Evolutionary conservation across 2,797 vertebrate species (phyloP), one percentile per base, ranked within the genome.

Genomic region (Cirrhinus mrigala): DNA sequence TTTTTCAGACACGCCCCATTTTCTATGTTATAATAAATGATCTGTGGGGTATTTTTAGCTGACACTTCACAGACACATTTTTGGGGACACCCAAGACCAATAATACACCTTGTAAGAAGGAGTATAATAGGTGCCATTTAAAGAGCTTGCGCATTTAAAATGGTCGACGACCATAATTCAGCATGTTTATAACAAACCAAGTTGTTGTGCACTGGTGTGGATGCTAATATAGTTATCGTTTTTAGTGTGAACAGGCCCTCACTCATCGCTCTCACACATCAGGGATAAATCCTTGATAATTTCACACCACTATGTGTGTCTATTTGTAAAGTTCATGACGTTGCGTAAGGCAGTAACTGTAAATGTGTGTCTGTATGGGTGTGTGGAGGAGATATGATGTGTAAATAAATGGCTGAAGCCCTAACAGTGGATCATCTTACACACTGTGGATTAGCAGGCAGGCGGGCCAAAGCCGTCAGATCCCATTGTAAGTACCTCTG

Each of bases 371-470:
- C 52, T 82, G 56, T 75, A 27, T 76, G 81, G 37, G 62, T 81
- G 81, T 80, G 76, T 54, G 73, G 29, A 50, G 46, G 71, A 74
- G 80, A 84, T 88, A 87, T 85, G 85, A 93, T 91, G 89, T 90
- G 90, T 89, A 85, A 91, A 91, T 81, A 91, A 89, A 89, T 86
- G 89, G 90, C 90, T 90, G 62, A 86, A 92, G 90, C 88, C 89
- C 89, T 90, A 85, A 83, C 90, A 90, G 80, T 37, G 22, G 92
- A 92, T 96, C 94, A 85, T 90, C 88, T 95, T 95, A 94, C 93
- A 91, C 91, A 89, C 87, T 9, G 81, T 81, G 60, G 90, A 90
- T 92, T 93, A 78, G 80, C 64, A 81, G 76, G 85, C 66, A 75
- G 84, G 82, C 77, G 50, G 79, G 89, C 91, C 91, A 90, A 89